These are phyloP conservation scores for Notarius quadriscutis DNA, from an alignment of 2,113 vertebrate species.

Conservation along the genomic window DNA sequence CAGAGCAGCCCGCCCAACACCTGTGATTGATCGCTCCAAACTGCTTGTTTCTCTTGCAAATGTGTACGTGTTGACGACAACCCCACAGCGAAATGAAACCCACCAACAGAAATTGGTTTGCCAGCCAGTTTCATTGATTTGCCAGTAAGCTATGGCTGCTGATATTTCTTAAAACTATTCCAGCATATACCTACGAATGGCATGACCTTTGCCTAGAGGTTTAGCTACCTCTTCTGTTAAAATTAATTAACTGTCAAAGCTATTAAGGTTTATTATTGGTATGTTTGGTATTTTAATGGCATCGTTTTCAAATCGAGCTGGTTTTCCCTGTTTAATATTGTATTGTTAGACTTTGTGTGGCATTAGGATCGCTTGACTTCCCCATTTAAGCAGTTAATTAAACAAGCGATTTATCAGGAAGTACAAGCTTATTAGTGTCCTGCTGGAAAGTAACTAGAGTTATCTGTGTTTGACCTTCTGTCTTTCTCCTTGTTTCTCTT, in stretches of 20 bases:
- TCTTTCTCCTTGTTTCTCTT: conserved; percentile 48
- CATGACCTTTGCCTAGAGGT: neutral
- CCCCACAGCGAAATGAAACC: conserved; percentile 48
- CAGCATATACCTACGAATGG: neutral
- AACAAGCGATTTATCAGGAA: neutral
- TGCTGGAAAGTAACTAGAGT: conserved; percentile 1
- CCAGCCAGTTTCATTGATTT: conserved; percentile 16
- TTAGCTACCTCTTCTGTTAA: neutral
- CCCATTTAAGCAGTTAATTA: neutral
- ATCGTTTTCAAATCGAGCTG: neutral
- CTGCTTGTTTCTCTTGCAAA: conserved; percentile 57
- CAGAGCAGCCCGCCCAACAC: conserved; percentile 62
- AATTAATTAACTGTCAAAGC: neutral
- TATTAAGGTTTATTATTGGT: neutral
- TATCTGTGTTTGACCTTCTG: neutral
- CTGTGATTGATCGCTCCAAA: conserved; percentile 66
- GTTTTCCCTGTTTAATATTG: neutral
- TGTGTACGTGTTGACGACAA: conserved; percentile 61
- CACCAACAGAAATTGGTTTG: conserved; percentile 4
- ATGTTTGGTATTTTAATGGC: neutral
- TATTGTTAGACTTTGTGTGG: neutral
- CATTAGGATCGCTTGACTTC: neutral
- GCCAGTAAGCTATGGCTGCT: neutral
- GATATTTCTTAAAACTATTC: neutral
- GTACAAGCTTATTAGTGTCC: neutral